Base-by-base conservation (phyloP, 2,888 invertebrate species). In the Amphipoea oculea region DNA sequence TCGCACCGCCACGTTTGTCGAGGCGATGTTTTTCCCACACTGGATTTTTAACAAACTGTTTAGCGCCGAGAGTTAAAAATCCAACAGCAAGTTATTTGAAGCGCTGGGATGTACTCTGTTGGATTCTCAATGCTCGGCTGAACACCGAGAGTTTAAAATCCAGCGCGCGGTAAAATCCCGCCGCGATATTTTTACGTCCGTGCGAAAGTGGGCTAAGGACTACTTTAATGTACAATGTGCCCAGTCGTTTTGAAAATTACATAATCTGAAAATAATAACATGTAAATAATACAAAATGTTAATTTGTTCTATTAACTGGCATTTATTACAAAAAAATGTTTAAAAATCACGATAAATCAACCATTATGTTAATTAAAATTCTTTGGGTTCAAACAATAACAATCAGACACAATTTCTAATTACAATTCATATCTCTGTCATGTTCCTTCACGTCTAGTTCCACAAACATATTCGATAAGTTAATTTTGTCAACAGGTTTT, bases 401-500 rank as follows among this genome's bases (percentile, higher is more conserved):
- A 23, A 23, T 60, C 14, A 23, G 48, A 68, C 9, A 66, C 45
- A 66, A 63, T 66, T 20, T 20, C 51, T 80, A 67, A 60, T 76
- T 14, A 45, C 42, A 60, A 12, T 51, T 68, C 42, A 63, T 63
- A 51, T 79, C 40, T 12, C 40, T 23, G 29, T 40, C n/a, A 74
- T 68, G 78, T 29, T 65, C 65, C 1, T 73, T 79, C 17, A 68
- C 66, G 14, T 51, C 23, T 12, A 67, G 9, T 40, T 79, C 76
- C 4, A 85, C 62, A 66, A 29, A 60, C 66, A 87, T 77, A n/a
- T 87, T 70, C 14, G 62, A 66, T 5, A 85, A 48, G 29, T 78
- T 67, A 11, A 85, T 51, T 74, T 70, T 83, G 36, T 87, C 83
- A 20, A 87, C 73, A 7, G 92, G 91, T 63, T 84, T 85, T 75